Percentiles rank a stretch among this genome's conserved stretches.
Evolutionary conservation across 2,797 vertebrate genomes (phyloP).

Genomic region (Hippopotamyrus pictus): DNA sequence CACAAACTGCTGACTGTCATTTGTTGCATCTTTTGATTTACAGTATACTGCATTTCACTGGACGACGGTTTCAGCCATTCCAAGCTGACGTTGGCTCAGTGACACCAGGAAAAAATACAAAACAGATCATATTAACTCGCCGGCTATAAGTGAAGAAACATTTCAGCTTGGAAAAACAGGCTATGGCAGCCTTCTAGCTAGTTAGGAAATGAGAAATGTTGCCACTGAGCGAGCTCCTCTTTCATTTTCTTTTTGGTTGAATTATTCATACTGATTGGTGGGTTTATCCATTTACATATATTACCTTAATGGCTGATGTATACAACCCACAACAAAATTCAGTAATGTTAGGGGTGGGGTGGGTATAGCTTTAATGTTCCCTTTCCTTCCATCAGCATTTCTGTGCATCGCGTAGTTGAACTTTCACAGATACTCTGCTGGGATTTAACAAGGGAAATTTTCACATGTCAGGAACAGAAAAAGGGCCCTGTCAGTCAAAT

Average conservation of each 20-base stretch:
- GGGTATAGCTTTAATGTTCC: background rate
- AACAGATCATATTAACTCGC: background rate
- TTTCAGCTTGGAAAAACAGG: background rate
- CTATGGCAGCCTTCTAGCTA: background rate
- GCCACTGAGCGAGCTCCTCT: background rate
- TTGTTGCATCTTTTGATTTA: background rate
- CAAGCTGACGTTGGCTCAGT: background rate
- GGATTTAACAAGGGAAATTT: background rate
- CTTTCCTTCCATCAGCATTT: background rate
- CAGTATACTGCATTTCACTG: background rate
- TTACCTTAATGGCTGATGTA: background rate
- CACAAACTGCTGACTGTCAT: background rate
- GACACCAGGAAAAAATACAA: background rate
- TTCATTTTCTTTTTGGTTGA: conserved; percentile 8
- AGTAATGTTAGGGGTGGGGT: background rate
- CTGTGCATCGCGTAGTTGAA: background rate
- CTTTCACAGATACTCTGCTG: background rate
- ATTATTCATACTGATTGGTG: conserved; percentile 1
- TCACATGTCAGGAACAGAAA: background rate
- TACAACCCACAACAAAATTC: background rate
- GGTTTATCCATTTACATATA: conserved; percentile 1
- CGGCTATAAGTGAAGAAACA: background rate
- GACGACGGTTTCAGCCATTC: background rate
- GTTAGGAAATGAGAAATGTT: background rate
- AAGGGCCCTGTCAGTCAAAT: background rate